Evolutionary conservation across 2,797 vertebrate genomes (phyloP).

Genomic region (Cossypha dichroa): DNA sequence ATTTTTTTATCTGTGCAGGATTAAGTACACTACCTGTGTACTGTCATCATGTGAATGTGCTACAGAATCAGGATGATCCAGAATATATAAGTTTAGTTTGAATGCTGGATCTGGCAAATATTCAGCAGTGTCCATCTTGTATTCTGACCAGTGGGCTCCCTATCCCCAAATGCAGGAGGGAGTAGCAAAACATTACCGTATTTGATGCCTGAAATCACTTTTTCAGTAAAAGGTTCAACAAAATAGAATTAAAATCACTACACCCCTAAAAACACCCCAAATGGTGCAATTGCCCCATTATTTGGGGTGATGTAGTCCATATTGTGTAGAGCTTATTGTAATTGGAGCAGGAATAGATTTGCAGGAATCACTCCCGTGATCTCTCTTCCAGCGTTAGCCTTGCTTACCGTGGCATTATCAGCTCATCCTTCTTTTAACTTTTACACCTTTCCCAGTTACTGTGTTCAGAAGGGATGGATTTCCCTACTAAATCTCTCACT

Average conservation of each 20-base stretch:
- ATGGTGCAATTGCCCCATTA: accelerated
- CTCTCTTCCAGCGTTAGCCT: background rate
- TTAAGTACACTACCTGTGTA: background rate
- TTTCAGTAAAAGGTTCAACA: background rate
- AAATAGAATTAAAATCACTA: background rate
- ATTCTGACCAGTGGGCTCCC: background rate
- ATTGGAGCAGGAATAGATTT: background rate
- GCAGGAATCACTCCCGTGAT: accelerated
- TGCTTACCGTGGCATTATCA: background rate
- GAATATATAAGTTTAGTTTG: background rate
- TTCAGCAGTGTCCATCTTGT: background rate
- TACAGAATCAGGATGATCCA: background rate
- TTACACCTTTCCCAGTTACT: background rate
- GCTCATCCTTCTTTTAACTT: background rate
- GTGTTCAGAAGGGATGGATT: background rate
- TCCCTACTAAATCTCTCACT: background rate
- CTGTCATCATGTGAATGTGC: background rate
- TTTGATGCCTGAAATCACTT: background rate
- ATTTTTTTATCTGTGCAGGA: background rate
- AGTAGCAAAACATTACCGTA: background rate
- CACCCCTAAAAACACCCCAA: background rate
- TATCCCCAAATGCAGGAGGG: background rate
- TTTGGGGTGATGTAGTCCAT: background rate
- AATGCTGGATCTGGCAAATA: background rate
- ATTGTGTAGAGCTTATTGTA: background rate